Evolutionary conservation across 2,113 vertebrate species (phyloP), one percentile per base, ranked within the genome.

Genomic region (Crypturellus undulatus): DNA sequence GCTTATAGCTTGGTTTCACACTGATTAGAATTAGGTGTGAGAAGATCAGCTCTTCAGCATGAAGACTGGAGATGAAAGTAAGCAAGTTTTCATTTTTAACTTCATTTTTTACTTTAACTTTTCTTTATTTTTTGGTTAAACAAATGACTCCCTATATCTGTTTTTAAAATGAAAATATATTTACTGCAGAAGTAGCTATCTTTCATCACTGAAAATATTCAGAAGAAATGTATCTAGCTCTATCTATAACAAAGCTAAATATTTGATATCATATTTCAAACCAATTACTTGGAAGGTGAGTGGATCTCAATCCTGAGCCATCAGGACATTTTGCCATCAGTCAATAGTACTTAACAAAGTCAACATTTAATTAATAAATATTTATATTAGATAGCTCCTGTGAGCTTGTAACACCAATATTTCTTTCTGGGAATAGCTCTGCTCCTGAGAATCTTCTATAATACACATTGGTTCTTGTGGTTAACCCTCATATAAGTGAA

Each of bases 51-150:
- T 87, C 73, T 72, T 91, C 79, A 85, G 12, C 28, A 26, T 49
- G 63, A 79, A 79, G 15, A 84, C 65, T 5, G 5, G 38, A 93
- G 79, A 91, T 73, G 28, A 96, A 94, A 93, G 63, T 11, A 87
- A 87, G 8, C 18, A 64, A 69, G 43, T 58, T 91, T 92, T 69
- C 10, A 38, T 79, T 76, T 92, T 78, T 82, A 49, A 49, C 10
- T 49, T 49, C 9, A 49, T 49, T 49, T 49, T 49, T 49, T 22
- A 49, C 21, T 49, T 49, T 22, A 49, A 49, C 21, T 49, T 49
- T 11, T 49, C 19, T 18, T 2, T 42, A 28, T 17, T 49, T 89
- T 58, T 90, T 87, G 90, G 22, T 51, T 85, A 90, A 85, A 5
- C 90, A 87, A 83, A 90, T 90, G 8, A 54, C 2, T 77, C 40